Conservation (phyloP, 2,888 invertebrate species). For the Parnassius smintheus region DNA sequence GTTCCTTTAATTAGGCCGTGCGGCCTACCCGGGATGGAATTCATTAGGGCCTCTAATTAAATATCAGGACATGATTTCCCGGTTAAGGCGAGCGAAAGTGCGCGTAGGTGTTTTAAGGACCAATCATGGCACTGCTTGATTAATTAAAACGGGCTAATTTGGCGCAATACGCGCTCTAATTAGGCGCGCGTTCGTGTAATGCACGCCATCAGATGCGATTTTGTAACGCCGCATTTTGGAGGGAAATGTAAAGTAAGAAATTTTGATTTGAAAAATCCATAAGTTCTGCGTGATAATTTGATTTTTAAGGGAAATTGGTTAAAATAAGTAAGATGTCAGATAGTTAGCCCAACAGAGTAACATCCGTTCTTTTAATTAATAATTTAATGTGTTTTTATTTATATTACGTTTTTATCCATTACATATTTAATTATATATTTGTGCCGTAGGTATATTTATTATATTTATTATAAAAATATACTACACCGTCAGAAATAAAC, state of each 20-base stretch:
- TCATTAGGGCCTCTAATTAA: slow-evolving; percentile 70
- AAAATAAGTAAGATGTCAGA: too few relatives aligned
- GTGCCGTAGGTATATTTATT: too few relatives aligned
- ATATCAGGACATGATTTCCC: slow-evolving; percentile 66
- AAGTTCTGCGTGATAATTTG: not conserved
- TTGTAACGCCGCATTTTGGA: slow-evolving; percentile 31
- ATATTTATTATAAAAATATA: too few relatives aligned
- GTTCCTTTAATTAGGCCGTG: slow-evolving; percentile 55
- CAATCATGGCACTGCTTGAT: slow-evolving; percentile 44
- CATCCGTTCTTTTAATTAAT: too few relatives aligned
- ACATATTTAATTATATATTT: too few relatives aligned
- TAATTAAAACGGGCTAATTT: slow-evolving; percentile 51
- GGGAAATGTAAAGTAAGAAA: slow-evolving; percentile 1
- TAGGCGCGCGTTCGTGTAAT: slow-evolving; percentile 38
- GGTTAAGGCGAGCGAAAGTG: slow-evolving; percentile 58
- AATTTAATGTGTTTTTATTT: too few relatives aligned
- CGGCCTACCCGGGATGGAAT: slow-evolving; percentile 60
- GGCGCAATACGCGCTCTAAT: slow-evolving; percentile 46
- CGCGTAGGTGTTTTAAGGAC: slow-evolving; percentile 52
- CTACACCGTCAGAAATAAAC: too few relatives aligned
- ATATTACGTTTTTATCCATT: too few relatives aligned
- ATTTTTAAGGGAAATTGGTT: not conserved
- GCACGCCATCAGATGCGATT: slow-evolving; percentile 27
- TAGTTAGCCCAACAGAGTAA: not conserved
- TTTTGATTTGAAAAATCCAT: not conserved